Percentiles rank a stretch among this genome's conserved stretches.
Evolutionary conservation across 1,140 invertebrate species (phyloP).

Genomic region (Monochamus saltuarius): DNA sequence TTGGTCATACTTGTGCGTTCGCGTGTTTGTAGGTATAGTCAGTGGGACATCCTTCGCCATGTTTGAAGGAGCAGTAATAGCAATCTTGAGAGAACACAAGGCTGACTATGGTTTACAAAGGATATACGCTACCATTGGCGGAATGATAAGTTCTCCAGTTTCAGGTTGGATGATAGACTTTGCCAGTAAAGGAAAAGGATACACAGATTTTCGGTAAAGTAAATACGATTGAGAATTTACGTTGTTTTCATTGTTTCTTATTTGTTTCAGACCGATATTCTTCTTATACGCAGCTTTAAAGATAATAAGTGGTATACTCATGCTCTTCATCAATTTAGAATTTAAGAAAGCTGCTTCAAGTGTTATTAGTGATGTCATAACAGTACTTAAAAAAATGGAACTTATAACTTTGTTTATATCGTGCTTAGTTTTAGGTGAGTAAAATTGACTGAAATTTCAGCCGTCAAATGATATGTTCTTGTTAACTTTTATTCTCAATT

Average conservation of each 20-base stretch:
- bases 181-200: slow-evolving; percentile 59
- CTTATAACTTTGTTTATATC: slow-evolving; percentile 71
- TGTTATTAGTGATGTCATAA: slow-evolving; percentile 69
- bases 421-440: slow-evolving; percentile 71
- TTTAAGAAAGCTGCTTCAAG: slow-evolving; percentile 75
- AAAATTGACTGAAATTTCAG: neutral
- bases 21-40: slow-evolving; percentile 72
- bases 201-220: slow-evolving; percentile 74
- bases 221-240: slow-evolving; percentile 22
- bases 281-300: slow-evolving; percentile 76
- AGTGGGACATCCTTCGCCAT: slow-evolving; percentile 76
- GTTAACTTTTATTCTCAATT: no score
- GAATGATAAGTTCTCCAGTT: slow-evolving; percentile 76
- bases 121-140: slow-evolving; percentile 76
- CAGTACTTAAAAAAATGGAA: slow-evolving; percentile 71
- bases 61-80: slow-evolving; percentile 81
- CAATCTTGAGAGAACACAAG: slow-evolving; percentile 73
- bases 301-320: slow-evolving; percentile 65
- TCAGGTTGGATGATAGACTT: slow-evolving; percentile 75
- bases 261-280: slow-evolving; percentile 71
- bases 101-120: slow-evolving; percentile 80
- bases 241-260: slow-evolving; percentile 2
- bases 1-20: slow-evolving; percentile 72
- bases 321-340: slow-evolving; percentile 73
- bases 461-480: no score